Percentiles rank a stretch among this genome's conserved stretches.
These are phyloP conservation scores for Hemiprocne comata DNA, from an alignment of 2,113 vertebrate genomes.

Conservation along the genomic window DNA sequence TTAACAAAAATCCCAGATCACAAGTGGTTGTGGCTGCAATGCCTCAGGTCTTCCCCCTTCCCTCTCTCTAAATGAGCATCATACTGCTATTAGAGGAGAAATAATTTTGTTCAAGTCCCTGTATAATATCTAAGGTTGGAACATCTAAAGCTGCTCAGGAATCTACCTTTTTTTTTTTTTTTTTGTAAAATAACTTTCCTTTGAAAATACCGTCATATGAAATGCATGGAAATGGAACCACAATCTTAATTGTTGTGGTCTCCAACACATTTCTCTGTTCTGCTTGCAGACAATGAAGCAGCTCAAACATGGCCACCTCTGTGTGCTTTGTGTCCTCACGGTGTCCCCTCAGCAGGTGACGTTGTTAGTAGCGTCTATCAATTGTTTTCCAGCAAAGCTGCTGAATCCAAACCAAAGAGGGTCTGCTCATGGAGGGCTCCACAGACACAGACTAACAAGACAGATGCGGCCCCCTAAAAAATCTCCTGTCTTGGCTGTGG, in stretches of 20 bases:
- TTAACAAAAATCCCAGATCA: background rate
- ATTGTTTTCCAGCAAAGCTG: background rate
- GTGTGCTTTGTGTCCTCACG: background rate
- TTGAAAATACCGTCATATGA: background rate
- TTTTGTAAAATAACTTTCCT: background rate
- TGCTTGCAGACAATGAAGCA: background rate
- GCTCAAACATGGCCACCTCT: background rate
- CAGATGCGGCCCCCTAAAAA: background rate
- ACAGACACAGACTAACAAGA: background rate
- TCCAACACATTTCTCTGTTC: background rate
- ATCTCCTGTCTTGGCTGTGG: background rate
- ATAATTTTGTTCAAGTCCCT: background rate
- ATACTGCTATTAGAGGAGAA: background rate
- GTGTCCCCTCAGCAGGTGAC: background rate
- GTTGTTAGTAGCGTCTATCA: too few relatives aligned
- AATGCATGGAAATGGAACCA: background rate
- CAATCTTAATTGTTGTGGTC: background rate
- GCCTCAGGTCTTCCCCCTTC: background rate
- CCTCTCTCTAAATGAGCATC: background rate
- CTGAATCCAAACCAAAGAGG: background rate
- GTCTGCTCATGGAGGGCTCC: background rate
- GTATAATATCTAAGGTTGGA: background rate
- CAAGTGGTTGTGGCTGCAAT: background rate
- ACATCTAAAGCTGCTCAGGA: background rate
- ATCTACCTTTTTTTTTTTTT: background rate